Percentiles rank a stretch among this genome's conserved stretches.
Conservation (phyloP, 1,140 invertebrate species). For the Fopius arisanus region DNA sequence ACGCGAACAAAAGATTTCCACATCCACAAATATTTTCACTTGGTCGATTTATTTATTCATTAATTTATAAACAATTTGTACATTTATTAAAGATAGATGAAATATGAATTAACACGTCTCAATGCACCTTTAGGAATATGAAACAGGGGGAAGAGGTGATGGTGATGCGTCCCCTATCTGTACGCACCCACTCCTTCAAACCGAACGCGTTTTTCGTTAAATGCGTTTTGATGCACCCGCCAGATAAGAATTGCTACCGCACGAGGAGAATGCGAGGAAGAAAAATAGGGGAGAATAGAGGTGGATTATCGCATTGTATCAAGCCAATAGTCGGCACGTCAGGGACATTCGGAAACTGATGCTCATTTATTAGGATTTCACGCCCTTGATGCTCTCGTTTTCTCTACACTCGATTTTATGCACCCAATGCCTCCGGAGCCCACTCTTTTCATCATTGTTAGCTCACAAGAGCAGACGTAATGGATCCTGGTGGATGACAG, state of each 20-base stretch:
- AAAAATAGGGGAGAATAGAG: constrained; percentile 9
- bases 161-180: constrained; percentile 39
- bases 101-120: constrained; percentile 14
- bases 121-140: constrained; percentile 8
- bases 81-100: background rate
- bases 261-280: background rate
- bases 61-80: too few species aligned
- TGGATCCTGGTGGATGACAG: background rate
- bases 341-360: constrained; percentile 40
- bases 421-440: constrained; percentile 45
- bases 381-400: constrained; percentile 52
- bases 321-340: background rate
- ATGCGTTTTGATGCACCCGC: constrained; percentile 35
- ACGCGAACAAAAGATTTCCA: too few species aligned
- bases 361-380: constrained; percentile 63
- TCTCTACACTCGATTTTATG: background rate
- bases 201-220: constrained; percentile 41
- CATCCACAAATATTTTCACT: too few species aligned
- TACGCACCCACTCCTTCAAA: constrained; percentile 25
- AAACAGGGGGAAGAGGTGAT: constrained; percentile 21
- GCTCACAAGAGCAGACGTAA: background rate
- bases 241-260: constrained; percentile 34
- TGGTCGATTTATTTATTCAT: too few species aligned
- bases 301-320: constrained; percentile 40
- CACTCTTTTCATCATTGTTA: constrained; percentile 41